These are phyloP conservation scores for Arctopsyche grandis DNA, from an alignment of 1,140 invertebrate species.

Conservation along the genomic window DNA sequence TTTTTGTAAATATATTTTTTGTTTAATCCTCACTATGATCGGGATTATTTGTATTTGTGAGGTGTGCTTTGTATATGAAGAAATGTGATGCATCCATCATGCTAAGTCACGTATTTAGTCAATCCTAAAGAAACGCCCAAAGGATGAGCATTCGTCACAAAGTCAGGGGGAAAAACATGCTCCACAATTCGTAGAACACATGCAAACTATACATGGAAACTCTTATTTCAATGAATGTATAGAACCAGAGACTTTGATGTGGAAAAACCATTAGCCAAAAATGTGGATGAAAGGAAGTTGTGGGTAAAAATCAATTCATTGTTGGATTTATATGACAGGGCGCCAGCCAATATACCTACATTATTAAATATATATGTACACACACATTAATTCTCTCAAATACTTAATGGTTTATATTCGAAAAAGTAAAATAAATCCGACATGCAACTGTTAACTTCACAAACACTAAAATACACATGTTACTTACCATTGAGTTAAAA, in stretches of 20 bases:
- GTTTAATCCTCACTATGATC: background rate
- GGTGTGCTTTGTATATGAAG: conserved; percentile 1
- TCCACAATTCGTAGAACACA: background rate
- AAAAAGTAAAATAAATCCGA: too few relatives aligned
- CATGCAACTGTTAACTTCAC: too few relatives aligned
- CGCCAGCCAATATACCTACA: conserved; percentile 13
- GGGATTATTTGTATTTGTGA: background rate
- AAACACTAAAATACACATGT: too few relatives aligned
- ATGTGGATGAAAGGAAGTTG: too few relatives aligned
- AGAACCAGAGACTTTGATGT: too few relatives aligned
- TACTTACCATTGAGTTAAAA: too few relatives aligned
- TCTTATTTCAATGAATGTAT: background rate
- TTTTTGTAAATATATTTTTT: background rate
- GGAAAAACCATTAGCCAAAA: too few relatives aligned
- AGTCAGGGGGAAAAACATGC: background rate
- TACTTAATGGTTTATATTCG: too few relatives aligned
- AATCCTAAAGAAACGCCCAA: too few relatives aligned
- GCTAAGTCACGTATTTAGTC: background rate
- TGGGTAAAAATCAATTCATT: too few relatives aligned
- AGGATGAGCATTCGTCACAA: too few relatives aligned
- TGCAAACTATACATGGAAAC: background rate
- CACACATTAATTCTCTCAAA: too few relatives aligned
- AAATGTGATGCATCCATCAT: conserved; percentile 1
- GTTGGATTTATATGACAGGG: conserved; percentile 15
- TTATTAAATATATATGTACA: background rate